These are phyloP conservation scores for Drosophila flavopinicola DNA, from an alignment of 2,888 invertebrate species.

Conservation along the genomic window DNA sequence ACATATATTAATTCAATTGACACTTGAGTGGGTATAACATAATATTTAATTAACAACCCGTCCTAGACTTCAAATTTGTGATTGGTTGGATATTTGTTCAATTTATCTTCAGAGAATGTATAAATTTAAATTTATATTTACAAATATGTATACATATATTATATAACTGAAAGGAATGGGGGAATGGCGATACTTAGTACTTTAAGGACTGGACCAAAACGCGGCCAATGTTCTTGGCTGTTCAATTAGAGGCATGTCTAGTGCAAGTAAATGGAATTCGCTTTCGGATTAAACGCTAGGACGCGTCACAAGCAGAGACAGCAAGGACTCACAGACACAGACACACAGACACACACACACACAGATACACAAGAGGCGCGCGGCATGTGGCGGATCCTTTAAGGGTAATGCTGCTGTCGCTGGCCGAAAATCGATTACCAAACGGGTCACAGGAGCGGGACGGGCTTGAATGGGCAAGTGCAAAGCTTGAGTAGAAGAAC, in stretches of 20 bases:
- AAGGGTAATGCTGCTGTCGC: constrained; percentile 50
- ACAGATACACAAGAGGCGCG: constrained; percentile 1
- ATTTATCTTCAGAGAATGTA: not conserved
- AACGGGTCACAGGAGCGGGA: constrained; percentile 22
- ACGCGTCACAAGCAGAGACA: constrained; percentile 14
- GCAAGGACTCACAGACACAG: not conserved
- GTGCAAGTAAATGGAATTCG: constrained; percentile 29
- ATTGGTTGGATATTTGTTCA: too few species aligned
- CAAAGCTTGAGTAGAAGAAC: constrained; percentile 7
- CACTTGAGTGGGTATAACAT: too few species aligned
- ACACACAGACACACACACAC: constrained; percentile 2
- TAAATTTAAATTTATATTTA: too few species aligned
- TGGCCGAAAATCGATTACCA: constrained; percentile 66
- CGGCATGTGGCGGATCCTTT: constrained; percentile 30
- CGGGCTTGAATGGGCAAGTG: not conserved
- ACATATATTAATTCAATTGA: too few species aligned
- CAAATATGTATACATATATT: too few species aligned
- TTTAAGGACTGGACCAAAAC: not conserved
- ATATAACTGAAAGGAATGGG: too few species aligned
- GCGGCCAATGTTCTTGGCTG: constrained; percentile 35
- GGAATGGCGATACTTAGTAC: too few species aligned
- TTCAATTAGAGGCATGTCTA: constrained; percentile 45
- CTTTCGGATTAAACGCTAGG: constrained; percentile 20
- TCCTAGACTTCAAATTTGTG: too few species aligned
- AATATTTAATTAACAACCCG: too few species aligned